Base-by-base conservation (phyloP, 1,140 invertebrate genomes). In the Asbolus verrucosus region DNA sequence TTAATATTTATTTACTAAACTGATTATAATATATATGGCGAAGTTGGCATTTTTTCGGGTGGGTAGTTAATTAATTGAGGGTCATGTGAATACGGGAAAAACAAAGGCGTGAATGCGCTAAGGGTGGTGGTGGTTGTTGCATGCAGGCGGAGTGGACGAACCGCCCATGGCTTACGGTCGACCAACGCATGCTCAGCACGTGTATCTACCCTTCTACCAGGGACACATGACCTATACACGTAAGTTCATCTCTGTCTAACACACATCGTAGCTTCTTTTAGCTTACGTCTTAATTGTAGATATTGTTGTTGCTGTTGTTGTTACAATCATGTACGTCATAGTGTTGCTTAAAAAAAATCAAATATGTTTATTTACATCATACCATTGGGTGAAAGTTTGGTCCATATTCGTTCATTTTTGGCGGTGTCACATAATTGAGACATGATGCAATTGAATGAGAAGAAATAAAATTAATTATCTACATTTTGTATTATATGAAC, bases 151-250 rank as follows among this genome's bases (percentile, higher is more conserved):
- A 76, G 75, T 77, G 75, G 80, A 81, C 76, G 80, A 81, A 73
- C 80, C 77, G 67, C 78, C 76, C 46, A 77, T 81, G 71, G 76
- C 75, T 81, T 89, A 88, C 80, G 87, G 87, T 79, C 85, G 87
- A 82, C 90, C 90, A 73, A 83, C 90, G 80, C 88, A 91, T 84
- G 89, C 90, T 77, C 89, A 91, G 84, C 89, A 91, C 82, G 87
- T 92, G 80, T 91, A 92, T 83, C 87, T 92, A 81, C 90, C 90
- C 80, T 91, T 89, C 86, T 91, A 88, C 85, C 89, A 92, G 82
- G 90, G 90, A 80, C 87, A 89, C 84, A 90, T 89, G 85, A 87
- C 87, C 81, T 89, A 89, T 78, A 89, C 88, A 84, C 85, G 90
- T 92, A 91, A 92, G 90, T 92, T 83, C 76, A 30, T 38, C 6